Base-by-base conservation (phyloP, 2,888 invertebrate genomes). In the Andrena marginata region DNA sequence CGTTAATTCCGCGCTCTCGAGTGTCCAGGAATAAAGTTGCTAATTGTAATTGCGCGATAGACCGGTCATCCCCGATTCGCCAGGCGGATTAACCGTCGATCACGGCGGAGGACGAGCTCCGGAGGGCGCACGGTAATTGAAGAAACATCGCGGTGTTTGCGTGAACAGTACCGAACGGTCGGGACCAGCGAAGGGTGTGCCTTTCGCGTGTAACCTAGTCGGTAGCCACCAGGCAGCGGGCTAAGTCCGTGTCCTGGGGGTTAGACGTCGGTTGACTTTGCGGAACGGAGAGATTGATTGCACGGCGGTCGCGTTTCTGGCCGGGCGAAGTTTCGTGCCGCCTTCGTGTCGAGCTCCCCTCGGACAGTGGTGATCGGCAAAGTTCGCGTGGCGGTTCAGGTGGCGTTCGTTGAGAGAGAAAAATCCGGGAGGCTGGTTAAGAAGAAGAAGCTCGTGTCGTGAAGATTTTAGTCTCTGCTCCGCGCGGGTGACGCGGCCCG, bases 171-270 rank as follows among this genome's bases (percentile, higher is more conserved):
- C 59, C 63, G 64, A 60, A 64, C 23, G 71, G 77, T 82, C 75
- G 77, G 80, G 56, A 70, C 83, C 70, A 73, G 8, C 26, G 23
- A 49, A 64, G 84, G 86, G 86, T 68, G 87, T 80, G 85, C 73
- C 87, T 75, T 80, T 84, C 70, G 76, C 75, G 79, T 73, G 84
- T 69, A 29, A 23, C 4, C 65, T 62, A 76, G 80, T 75, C 73
- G 26, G 83, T 85, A 87, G 77, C 33, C 33, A 63, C 13, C 31
- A 23, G 4, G 60, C 48, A 20, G 23, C 20, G n/a, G 16, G 42
- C 29, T 16, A 26, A 60, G 26, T 23, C 23, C 16, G 1, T n/a
- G 56, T 56, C 23, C 16, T 13, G 23, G 1, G 68, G 26, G 63
- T n/a, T 69, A 78, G 20, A 33, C 31, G 13, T 29, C 26, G 42